A percentile compares a stretch with the other conserved stretches of the same genome.
phyloP scores from a whole-genome alignment of 2,797 vertebrate genomes.

The Ptychadena robeensis region DNA sequence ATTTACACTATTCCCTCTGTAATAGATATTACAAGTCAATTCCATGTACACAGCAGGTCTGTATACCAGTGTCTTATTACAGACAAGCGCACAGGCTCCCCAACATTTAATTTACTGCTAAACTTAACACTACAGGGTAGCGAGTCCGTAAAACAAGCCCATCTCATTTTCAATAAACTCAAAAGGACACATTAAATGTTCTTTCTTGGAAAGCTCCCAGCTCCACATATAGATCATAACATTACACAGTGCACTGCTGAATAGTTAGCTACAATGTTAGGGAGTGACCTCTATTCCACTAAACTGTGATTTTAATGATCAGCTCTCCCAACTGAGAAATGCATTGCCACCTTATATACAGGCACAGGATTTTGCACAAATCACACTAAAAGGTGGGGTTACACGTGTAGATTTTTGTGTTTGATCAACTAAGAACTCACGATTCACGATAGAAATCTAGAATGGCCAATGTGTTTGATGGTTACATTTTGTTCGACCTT shows the following conservation, averaged over 20 bases:
- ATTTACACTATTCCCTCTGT: conserved; percentile 11
- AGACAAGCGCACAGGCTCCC: not conserved
- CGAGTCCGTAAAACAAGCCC: conserved; percentile 45
- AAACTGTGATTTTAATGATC: conserved; percentile 30
- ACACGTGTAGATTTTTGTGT: no score
- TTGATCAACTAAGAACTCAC: no score
- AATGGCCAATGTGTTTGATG: no score
- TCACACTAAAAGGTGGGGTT: no score
- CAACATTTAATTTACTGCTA: conserved; percentile 26
- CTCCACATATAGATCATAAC: conserved; percentile 40
- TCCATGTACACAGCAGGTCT: not conserved
- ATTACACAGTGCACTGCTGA: not conserved
- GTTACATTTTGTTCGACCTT: no score
- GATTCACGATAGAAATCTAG: no score
- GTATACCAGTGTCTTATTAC: not conserved
- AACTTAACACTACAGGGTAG: not conserved
- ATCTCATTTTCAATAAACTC: conserved; percentile 39
- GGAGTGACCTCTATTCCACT: conserved; percentile 20
- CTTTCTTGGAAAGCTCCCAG: conserved; percentile 48
- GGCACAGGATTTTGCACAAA: not conserved
- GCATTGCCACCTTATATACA: not conserved
- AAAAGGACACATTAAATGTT: conserved; percentile 45
- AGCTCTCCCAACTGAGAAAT: conserved; percentile 1
- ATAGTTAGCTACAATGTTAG: conserved; percentile 26
- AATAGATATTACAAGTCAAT: conserved; percentile 24